Evolutionary conservation across 2,888 invertebrate species (phyloP).

Genomic region (Drosophila mimetica): DNA sequence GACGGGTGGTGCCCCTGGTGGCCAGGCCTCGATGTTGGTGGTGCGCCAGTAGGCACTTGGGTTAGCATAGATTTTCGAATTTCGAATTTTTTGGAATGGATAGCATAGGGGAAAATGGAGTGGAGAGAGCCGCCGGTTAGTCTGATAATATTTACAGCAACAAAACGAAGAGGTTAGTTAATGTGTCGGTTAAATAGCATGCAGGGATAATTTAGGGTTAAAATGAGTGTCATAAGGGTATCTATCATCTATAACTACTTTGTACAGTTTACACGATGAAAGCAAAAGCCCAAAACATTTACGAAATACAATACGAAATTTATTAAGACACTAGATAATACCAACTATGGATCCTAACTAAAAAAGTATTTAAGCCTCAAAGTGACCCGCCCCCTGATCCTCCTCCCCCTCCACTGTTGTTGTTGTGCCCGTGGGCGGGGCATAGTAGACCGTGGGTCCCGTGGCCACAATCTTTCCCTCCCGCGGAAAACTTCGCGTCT

Average conservation of each 20-base stretch:
- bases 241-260: constrained; percentile 11
- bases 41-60: constrained; percentile 76
- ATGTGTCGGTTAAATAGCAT: constrained; percentile 29
- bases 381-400: constrained; percentile 25
- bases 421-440: constrained; percentile 80
- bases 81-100: constrained; percentile 10
- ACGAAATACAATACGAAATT: constrained; percentile 58
- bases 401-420: constrained; percentile 22
- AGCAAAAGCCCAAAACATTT: constrained; percentile 54
- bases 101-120: constrained; percentile 19
- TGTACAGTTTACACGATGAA: constrained; percentile 46
- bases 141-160: constrained; percentile 59
- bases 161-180: constrained; percentile 10
- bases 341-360: constrained; percentile 47
- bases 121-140: constrained; percentile 65
- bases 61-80: constrained; percentile 22
- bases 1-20: constrained; percentile 48
- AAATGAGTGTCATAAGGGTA: neutral
- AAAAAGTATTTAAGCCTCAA: constrained; percentile 48
- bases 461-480: constrained; percentile 90
- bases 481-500: constrained; percentile 84
- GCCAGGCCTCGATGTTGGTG: constrained; percentile 80
- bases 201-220: constrained; percentile 21
- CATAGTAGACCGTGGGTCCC: constrained; percentile 90
- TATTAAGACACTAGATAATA: constrained; percentile 71